phyloP scores from a whole-genome alignment of 2,113 vertebrate species.

The Thalassarche chlororhynchos region DNA sequence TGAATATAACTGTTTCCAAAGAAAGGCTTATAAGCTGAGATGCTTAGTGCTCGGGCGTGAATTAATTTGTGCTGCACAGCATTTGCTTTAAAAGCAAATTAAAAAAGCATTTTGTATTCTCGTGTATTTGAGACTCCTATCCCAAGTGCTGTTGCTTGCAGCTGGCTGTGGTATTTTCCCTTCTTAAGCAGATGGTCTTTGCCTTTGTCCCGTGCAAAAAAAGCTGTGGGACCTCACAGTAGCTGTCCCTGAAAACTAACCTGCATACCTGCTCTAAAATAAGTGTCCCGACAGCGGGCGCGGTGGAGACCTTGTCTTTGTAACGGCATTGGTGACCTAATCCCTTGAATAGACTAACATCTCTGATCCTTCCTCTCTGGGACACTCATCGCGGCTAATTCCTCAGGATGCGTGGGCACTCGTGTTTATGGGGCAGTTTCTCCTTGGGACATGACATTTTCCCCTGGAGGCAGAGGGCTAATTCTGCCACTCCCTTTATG shows the following conservation, averaged over 20 bases:
- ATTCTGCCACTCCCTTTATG: background rate
- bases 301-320: background rate
- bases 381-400: background rate
- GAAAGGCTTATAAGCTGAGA: conserved; percentile 71
- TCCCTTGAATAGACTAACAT: conserved; percentile 8
- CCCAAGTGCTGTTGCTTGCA: conserved; percentile 24
- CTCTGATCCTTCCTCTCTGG: conserved; percentile 27
- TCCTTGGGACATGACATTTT: conserved; percentile 9
- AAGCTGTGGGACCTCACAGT: background rate
- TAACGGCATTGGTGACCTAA: background rate
- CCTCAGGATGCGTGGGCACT: conserved; percentile 6
- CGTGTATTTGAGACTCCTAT: conserved; percentile 1
- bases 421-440: background rate
- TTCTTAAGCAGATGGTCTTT: conserved; percentile 4
- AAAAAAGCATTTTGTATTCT: conserved; percentile 52
- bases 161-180: conserved; percentile 37
- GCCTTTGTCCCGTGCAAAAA: background rate
- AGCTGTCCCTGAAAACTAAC: background rate
- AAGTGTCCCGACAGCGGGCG: background rate
- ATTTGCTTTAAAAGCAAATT: conserved; percentile 67
- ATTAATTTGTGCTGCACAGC: conserved; percentile 72
- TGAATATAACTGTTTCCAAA: conserved; percentile 76
- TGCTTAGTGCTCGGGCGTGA: conserved; percentile 68
- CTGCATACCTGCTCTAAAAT: background rate
- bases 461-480: background rate